Evolutionary conservation across 2,797 vertebrate species (phyloP).

Genomic region (Antrozous pallidus): DNA sequence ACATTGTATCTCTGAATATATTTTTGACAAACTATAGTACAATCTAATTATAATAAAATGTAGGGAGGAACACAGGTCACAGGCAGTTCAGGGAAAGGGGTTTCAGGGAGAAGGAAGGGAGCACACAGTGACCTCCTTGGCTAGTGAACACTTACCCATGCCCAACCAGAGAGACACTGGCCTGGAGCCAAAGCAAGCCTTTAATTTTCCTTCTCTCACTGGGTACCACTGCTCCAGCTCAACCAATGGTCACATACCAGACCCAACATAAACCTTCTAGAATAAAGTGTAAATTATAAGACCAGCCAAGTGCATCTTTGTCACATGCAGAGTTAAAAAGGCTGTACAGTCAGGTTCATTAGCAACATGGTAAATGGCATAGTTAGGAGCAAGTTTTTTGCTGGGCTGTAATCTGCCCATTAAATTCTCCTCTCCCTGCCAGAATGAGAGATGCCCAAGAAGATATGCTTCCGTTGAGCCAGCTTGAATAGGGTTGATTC

Average conservation of each 20-base stretch:
- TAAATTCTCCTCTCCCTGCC: not conserved
- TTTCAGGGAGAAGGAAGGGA: not conserved
- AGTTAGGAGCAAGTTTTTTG: not conserved
- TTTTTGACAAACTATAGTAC: not conserved
- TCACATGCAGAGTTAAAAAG: not conserved
- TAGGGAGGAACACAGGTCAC: not conserved
- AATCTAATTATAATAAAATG: not conserved
- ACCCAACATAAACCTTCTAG: not conserved
- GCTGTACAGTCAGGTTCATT: not conserved
- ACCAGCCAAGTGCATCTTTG: not conserved
- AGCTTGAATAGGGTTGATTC: not conserved
- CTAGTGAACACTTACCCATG: not conserved
- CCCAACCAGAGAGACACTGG: accelerated
- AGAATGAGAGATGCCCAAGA: not conserved
- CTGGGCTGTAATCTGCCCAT: not conserved
- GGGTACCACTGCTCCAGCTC: not conserved
- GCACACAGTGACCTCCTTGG: not conserved
- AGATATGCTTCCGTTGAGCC: not conserved
- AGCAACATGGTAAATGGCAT: not conserved
- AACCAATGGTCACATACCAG: not conserved
- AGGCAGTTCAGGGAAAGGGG: not conserved
- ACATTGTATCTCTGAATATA: not conserved
- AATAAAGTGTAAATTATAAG: not conserved
- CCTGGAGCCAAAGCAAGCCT: not conserved
- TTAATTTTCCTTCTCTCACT: not conserved